Evolutionary conservation across 2,797 vertebrate genomes (phyloP), one percentile per base, ranked within the genome.

Genomic region (Malurus splendens): DNA sequence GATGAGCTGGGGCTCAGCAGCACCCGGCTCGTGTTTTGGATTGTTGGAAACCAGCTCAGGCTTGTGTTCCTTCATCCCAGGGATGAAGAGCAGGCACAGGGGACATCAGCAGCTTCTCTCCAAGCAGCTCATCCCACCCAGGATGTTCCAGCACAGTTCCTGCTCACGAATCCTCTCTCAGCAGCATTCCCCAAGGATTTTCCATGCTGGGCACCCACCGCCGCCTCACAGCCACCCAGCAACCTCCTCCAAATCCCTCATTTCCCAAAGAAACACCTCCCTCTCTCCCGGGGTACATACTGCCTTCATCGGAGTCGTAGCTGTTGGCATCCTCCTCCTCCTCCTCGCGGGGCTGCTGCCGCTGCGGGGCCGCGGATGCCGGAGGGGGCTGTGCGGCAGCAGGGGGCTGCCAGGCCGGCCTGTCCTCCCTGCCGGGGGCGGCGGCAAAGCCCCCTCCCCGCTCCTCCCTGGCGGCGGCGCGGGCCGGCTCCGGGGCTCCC

Each of bases 271-370:
- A 41, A 74, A 28, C 25, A 1, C 0, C 19, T 20, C 39, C 41
- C 28, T 9, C 33, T 57, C 24, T 16, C 7, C 30, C 44, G 0
- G 1, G 3, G 1, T 82, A 97, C 97, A 0, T 96, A 99, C 99
- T 99, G 94, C 98, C 96, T 91, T 99, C 99, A 25, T 99, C 99
- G 0, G 99, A 99, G 90, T 99, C 99, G 1, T 98, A 98, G 95
- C 98, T 98, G 71, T 99, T 99, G 93, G 97, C 97, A 4, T 98
- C 98, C 23, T 98, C 98, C 24, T 98, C 97, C 1, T 98, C 98
- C 2, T 97, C 96, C 1, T 95, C 95, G 6, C 83, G 95, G 11
- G 94, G 96, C 0, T 72, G 96, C 66, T 96, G 97, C 19, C 89
- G 81, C 33, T 65, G 76, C 0, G 94, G 83, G 25, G 94, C 73